Conservation (phyloP, 2,888 invertebrate species). For the Diachrysia chrysitis region DNA sequence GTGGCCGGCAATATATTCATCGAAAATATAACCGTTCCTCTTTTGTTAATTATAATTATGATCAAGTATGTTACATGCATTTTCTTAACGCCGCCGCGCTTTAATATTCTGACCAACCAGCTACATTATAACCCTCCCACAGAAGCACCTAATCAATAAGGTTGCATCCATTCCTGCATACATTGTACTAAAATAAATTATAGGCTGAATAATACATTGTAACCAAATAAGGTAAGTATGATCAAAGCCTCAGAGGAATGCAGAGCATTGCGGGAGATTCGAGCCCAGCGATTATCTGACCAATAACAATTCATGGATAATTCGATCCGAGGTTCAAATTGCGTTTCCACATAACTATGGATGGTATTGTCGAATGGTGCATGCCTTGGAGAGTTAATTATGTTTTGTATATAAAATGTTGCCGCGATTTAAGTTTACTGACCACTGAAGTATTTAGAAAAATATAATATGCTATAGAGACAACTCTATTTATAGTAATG, state of each 20-base stretch:
- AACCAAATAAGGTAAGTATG: neutral
- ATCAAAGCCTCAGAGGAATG: slow-evolving; percentile 14
- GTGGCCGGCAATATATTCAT: too few species aligned
- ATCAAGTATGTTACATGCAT: too few species aligned
- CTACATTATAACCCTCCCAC: neutral
- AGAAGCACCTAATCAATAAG: neutral
- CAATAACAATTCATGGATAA: slow-evolving; percentile 21
- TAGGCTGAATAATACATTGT: neutral
- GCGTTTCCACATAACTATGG: slow-evolving; percentile 9
- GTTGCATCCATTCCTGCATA: neutral
- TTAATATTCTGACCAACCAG: neutral
- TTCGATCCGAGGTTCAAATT: slow-evolving; percentile 14
- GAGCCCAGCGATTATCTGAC: neutral
- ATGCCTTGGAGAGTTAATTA: slow-evolving; percentile 1
- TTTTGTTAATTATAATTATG: too few species aligned
- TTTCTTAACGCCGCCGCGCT: too few species aligned
- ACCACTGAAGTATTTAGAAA: too few species aligned
- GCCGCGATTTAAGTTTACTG: neutral
- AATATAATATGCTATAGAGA: too few species aligned
- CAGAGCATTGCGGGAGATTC: neutral
- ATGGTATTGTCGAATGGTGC: neutral
- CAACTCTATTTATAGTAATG: too few species aligned
- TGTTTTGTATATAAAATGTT: neutral
- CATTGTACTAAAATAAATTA: slow-evolving; percentile 4
- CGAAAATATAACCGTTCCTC: too few species aligned